Conservation (phyloP, 1,140 invertebrate genomes). For the Amyelois transitella region DNA sequence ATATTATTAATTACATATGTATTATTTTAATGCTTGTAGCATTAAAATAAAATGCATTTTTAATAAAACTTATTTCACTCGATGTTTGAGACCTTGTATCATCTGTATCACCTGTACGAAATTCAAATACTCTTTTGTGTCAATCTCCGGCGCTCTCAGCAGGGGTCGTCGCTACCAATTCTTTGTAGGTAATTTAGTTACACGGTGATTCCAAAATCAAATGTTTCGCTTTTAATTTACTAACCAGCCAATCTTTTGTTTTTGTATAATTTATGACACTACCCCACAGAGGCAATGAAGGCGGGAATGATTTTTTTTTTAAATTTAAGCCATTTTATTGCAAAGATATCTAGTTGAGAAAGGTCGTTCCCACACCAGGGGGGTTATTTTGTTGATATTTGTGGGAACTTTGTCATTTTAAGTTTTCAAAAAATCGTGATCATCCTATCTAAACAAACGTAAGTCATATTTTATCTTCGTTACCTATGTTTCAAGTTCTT, state of each 20-base stretch:
- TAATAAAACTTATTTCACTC: no score
- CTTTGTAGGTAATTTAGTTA: constrained; percentile 32
- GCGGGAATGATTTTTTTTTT: neutral
- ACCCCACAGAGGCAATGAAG: no score
- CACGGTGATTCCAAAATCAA: constrained; percentile 25
- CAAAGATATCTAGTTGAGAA: neutral
- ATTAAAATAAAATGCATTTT: no score
- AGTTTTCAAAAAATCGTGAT: no score
- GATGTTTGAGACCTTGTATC: no score
- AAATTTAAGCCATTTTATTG: neutral
- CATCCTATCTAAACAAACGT: no score
- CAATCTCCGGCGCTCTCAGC: constrained; percentile 9
- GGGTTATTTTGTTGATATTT: neutral
- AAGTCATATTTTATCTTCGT: no score
- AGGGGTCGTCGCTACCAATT: constrained; percentile 31
- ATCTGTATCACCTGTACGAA: neutral
- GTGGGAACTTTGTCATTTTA: neutral
- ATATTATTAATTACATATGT: no score
- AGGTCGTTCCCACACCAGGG: neutral
- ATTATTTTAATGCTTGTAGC: no score
- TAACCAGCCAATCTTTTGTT: neutral
- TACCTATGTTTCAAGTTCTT: no score
- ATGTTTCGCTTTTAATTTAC: constrained; percentile 13
- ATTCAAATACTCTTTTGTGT: neutral
- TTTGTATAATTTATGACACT: neutral